Percentiles rank a stretch among this genome's conserved stretches.
Conservation (phyloP, 2,797 vertebrate species). For the Glyptemys insculpta region DNA sequence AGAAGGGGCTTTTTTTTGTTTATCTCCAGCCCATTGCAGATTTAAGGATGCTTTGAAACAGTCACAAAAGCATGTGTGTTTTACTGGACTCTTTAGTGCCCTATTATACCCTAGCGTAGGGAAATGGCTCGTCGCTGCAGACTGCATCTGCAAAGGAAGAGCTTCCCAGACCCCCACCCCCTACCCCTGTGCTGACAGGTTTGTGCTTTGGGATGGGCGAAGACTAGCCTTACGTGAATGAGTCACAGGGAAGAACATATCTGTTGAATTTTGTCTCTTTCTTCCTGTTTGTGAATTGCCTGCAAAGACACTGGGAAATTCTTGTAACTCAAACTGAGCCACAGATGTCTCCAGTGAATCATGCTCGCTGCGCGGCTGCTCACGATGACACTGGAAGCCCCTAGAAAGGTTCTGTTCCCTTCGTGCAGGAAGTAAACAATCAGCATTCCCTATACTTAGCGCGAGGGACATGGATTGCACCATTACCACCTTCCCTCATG, state of each 20-base stretch:
- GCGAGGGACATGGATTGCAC: no score
- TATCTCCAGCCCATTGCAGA: background rate
- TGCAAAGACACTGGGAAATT: background rate
- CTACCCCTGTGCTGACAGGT: background rate
- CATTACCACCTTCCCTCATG: no score
- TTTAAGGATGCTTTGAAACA: background rate
- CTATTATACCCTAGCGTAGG: no score
- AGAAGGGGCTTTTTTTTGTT: background rate
- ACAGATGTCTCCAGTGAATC: background rate
- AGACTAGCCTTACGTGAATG: accelerated
- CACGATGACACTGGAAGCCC: accelerated
- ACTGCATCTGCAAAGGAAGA: background rate
- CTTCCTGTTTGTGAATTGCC: background rate
- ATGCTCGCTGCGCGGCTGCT: background rate
- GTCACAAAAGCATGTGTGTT: background rate
- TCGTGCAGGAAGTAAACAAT: background rate
- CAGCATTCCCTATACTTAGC: no score
- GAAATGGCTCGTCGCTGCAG: background rate
- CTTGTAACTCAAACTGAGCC: background rate
- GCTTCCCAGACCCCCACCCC: background rate
- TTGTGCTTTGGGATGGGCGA: background rate
- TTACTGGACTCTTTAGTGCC: background rate
- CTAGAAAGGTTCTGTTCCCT: background rate
- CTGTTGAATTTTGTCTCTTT: background rate
- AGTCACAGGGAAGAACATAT: background rate